These are phyloP conservation scores for Dinoponera quadriceps DNA, from an alignment of 1,140 invertebrate genomes.

Conservation along the genomic window DNA sequence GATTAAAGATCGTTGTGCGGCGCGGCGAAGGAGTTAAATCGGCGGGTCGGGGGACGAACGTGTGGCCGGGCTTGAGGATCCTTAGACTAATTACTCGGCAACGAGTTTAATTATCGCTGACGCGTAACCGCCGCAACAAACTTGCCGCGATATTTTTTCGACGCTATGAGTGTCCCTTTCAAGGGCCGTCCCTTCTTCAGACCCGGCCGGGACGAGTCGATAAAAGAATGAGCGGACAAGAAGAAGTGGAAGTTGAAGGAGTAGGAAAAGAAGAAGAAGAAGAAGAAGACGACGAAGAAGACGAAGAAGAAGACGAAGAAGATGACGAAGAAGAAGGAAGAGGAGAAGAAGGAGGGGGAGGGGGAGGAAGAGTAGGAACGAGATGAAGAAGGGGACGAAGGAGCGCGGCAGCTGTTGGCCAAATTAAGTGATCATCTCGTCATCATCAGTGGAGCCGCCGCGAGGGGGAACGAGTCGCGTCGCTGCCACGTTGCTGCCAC, in stretches of 20 bases:
- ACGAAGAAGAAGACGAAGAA: slow-evolving; percentile 21
- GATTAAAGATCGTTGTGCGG: too few species aligned
- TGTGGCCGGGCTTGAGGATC: too few species aligned
- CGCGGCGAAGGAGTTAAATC: too few species aligned
- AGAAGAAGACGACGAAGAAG: slow-evolving; percentile 9
- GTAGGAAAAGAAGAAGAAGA: slow-evolving; percentile 22
- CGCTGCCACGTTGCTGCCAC: slow-evolving; percentile 66
- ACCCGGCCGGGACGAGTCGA: slow-evolving; percentile 33
- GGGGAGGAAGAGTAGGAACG: slow-evolving; percentile 49
- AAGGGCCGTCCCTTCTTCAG: slow-evolving; percentile 19
- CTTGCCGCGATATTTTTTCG: slow-evolving; percentile 52
- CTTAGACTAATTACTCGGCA: slow-evolving; percentile 22
- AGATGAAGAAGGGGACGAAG: slow-evolving; percentile 70
- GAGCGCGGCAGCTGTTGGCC: slow-evolving; percentile 84
- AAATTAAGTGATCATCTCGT: slow-evolving; percentile 86
- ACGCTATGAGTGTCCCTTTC: slow-evolving; percentile 39
- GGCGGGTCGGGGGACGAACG: too few species aligned
- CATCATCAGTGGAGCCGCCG: slow-evolving; percentile 82
- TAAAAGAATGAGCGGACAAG: slow-evolving; percentile 52
- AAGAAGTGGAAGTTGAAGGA: neutral
- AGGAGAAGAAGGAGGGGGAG: slow-evolving; percentile 46
- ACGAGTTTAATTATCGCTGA: slow-evolving; percentile 41
- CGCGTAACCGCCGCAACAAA: slow-evolving; percentile 33
- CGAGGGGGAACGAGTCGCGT: slow-evolving; percentile 74
- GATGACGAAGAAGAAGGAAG: slow-evolving; percentile 46